Base-by-base conservation (phyloP, 2,113 vertebrate genomes). In the Colaptes auratus region DNA sequence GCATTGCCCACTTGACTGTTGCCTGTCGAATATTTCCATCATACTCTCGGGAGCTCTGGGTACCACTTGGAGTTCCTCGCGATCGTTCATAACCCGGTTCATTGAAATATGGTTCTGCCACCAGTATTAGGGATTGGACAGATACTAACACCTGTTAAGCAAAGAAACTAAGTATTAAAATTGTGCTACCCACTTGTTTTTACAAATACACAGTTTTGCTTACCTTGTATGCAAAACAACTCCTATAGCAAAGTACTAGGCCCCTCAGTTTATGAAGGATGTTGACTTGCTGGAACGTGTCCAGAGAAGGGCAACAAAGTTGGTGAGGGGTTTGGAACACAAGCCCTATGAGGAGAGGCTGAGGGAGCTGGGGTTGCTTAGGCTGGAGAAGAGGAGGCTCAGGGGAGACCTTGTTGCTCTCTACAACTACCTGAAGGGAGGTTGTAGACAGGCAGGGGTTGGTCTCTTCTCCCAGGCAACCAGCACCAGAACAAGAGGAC, bases 1-100 rank as follows among this genome's bases (percentile, higher is more conserved):
- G 98, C 99, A 99, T 99, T 89, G 99, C 99, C 99, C 99, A 99
- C 94, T 99, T 99, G 94, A 99, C 99, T 0, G 98, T 98, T 82
- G 99, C 99, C 97, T 99, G 99, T 20, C 99, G 98, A 92, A 99
- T 99, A 95, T 99, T 99, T 33, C 99, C 99, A 35, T 99, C 99
- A 0, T 99, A 99, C 78, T 99, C 99, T 42, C 99, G 98, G 89
- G 99, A 99, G 95, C 99, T 99, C 98, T 99, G 99, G 19, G 99
- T 99, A 61, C 99, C 99, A 5, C 99, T 99, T 5, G 99, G 99
- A 8, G 99, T 99, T 20, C 99, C 99, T 33, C 99, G 98, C 6
- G 99, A 99, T 42, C 99, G 98, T 74, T 99, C 99, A 21, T 99
- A 99, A 65, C 99, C 99, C 0, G 99, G 99, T 79, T 99, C 99